Conservation (phyloP, 2,888 invertebrate species). For the Formica aserva region DNA sequence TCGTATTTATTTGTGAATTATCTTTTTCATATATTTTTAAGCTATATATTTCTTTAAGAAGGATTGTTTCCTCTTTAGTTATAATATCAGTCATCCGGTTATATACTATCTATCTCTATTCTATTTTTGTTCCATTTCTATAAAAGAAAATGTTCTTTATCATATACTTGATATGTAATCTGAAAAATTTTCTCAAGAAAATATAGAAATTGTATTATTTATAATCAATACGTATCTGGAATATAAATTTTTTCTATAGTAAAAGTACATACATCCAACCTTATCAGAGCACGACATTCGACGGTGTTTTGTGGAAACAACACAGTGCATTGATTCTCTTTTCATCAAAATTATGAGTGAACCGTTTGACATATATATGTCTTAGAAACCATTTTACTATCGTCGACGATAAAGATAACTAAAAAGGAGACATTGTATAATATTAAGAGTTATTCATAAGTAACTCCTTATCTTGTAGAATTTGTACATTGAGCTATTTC, state of each 20-base stretch:
- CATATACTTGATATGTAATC: neutral
- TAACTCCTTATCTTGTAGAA: constrained; percentile 2
- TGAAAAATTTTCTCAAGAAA: neutral
- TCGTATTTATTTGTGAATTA: neutral
- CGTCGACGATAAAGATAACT: constrained; percentile 60
- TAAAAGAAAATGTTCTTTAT: neutral
- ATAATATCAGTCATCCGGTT: neutral
- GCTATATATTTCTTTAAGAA: neutral
- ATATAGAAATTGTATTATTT: neutral
- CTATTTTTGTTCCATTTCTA: neutral
- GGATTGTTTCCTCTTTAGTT: neutral
- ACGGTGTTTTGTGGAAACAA: constrained; percentile 67
- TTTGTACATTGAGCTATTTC: neutral
- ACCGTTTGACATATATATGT: constrained; percentile 55
- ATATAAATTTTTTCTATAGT: constrained; percentile 52
- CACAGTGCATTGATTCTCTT: constrained; percentile 65
- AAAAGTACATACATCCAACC: constrained; percentile 61
- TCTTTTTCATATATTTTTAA: neutral
- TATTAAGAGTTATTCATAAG: constrained; percentile 34
- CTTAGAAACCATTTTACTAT: constrained; percentile 64
- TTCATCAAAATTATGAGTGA: constrained; percentile 60
- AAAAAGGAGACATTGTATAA: constrained; percentile 12
- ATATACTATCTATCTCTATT: neutral
- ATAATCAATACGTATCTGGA: constrained; percentile 30
- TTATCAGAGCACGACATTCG: constrained; percentile 73